Evolutionary conservation across 2,888 invertebrate species (phyloP).

Genomic region (Brachyptera risi): DNA sequence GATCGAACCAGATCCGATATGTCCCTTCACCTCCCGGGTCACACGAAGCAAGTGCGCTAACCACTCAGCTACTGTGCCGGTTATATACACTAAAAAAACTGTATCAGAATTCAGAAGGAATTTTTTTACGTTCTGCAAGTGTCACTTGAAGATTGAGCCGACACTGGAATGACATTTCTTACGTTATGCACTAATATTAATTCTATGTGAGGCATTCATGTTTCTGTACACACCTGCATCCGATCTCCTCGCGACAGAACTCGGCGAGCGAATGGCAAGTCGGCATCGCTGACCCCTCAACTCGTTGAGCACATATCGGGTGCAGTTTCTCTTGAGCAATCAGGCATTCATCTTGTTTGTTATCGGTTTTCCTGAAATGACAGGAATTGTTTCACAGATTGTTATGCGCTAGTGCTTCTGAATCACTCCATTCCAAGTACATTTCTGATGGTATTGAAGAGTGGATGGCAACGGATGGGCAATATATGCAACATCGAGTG

Average conservation of each 20-base stretch:
- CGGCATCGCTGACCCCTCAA: constrained; percentile 66
- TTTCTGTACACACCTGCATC: constrained; percentile 86
- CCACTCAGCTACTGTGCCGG: too few relatives aligned
- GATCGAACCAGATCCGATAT: too few relatives aligned
- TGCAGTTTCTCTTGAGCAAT: constrained; percentile 86
- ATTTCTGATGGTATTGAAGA: constrained; percentile 15
- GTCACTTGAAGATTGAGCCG: too few relatives aligned
- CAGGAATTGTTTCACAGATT: too few relatives aligned
- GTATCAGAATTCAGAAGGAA: too few relatives aligned
- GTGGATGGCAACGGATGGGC: not conserved
- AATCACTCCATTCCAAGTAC: constrained; percentile 13
- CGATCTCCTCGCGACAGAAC: constrained; percentile 73
- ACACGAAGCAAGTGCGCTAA: too few relatives aligned
- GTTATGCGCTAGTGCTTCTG: not conserved
- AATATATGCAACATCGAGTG: constrained; percentile 5
- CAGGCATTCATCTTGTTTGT: constrained; percentile 82
- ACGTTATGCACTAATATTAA: too few relatives aligned
- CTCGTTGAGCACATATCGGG: constrained; percentile 82
- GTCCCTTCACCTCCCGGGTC: too few relatives aligned
- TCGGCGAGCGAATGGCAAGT: constrained; percentile 83
- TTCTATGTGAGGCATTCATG: too few relatives aligned
- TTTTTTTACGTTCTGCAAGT: too few relatives aligned
- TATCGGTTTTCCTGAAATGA: constrained; percentile 72
- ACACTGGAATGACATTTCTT: too few relatives aligned
- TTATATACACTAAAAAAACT: too few relatives aligned